Conservation (phyloP, 1,140 invertebrate genomes). For the Protaetia brevitarsis region DNA sequence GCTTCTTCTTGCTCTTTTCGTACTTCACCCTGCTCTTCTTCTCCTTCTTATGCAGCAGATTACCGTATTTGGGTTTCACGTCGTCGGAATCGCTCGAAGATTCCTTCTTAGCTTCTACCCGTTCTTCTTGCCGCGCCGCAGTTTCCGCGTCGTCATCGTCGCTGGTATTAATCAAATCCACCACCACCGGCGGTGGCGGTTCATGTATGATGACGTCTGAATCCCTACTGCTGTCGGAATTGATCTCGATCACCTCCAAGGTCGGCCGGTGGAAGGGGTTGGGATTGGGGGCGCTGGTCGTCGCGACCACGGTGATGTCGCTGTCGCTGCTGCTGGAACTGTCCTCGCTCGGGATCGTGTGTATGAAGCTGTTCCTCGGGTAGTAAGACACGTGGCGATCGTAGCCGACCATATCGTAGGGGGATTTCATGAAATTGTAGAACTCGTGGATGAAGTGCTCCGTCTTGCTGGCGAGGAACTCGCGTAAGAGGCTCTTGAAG, state of each 20-base stretch:
- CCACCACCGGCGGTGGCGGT: constrained; percentile 25
- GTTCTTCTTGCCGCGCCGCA: neutral
- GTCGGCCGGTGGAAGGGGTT: constrained; percentile 29
- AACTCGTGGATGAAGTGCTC: constrained; percentile 89
- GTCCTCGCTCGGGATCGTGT: constrained; percentile 27
- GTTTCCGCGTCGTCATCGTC: constrained; percentile 28
- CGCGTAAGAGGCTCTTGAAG: constrained; percentile 62
- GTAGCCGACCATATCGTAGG: constrained; percentile 78
- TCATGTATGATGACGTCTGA: constrained; percentile 42
- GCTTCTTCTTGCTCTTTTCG: constrained; percentile 2
- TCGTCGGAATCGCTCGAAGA: constrained; percentile 5
- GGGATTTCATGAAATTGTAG: constrained; percentile 78
- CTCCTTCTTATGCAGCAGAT: neutral
- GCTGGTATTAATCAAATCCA: constrained; percentile 26
- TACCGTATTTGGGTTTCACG: constrained; percentile 28
- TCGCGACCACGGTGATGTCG: constrained; percentile 25
- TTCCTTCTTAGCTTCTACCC: neutral
- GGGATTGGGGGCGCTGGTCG: constrained; percentile 24
- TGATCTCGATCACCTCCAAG: constrained; percentile 34
- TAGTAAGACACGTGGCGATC: constrained; percentile 56
- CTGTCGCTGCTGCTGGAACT: constrained; percentile 28
- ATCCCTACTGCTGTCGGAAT: constrained; percentile 38
- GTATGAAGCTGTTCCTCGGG: constrained; percentile 17
- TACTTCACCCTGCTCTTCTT: neutral
- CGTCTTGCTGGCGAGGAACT: constrained; percentile 60